A percentile compares a stretch with the other conserved stretches of the same genome.
Conservation (phyloP, 30 jellyfish, hydroid and myxozoan species). For the Chironex yamaguchii region DNA sequence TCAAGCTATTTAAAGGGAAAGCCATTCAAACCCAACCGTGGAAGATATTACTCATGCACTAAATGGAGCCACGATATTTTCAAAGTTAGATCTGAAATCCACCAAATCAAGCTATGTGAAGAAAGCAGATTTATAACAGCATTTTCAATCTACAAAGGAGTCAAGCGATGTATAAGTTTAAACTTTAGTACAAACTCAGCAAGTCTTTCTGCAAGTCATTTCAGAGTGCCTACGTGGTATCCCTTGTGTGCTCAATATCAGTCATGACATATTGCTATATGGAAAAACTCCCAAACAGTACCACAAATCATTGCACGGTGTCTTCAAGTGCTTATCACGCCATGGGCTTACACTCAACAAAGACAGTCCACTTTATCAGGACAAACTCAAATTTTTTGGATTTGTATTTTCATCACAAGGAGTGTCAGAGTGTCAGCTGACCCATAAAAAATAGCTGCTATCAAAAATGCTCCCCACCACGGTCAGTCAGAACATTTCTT, state of each 20-base stretch:
- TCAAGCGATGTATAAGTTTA: no score
- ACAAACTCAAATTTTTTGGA: not conserved
- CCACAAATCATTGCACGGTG: not conserved
- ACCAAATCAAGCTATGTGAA: not conserved
- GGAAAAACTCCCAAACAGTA: not conserved
- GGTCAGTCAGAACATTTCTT: not conserved
- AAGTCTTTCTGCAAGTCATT: not conserved
- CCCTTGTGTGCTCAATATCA: constrained; percentile 10
- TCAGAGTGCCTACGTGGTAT: not conserved
- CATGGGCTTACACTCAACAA: not conserved
- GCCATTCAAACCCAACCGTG: not conserved
- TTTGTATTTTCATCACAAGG: no score
- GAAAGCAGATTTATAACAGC: constrained; percentile 2
- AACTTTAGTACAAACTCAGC: not conserved
- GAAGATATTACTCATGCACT: no score
- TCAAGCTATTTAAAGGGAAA: not conserved
- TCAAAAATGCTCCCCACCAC: constrained; percentile 3
- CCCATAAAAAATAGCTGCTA: constrained; percentile 41
- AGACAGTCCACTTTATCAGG: not conserved
- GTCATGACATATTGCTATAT: constrained; percentile 1
- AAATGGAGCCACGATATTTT: constrained; percentile 1
- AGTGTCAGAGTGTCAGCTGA: no score
- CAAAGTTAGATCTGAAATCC: not conserved
- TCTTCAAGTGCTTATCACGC: not conserved
- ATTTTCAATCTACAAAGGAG: not conserved